These are phyloP conservation scores for Vanessa cardui DNA, from an alignment of 2,888 invertebrate species.

Conservation along the genomic window DNA sequence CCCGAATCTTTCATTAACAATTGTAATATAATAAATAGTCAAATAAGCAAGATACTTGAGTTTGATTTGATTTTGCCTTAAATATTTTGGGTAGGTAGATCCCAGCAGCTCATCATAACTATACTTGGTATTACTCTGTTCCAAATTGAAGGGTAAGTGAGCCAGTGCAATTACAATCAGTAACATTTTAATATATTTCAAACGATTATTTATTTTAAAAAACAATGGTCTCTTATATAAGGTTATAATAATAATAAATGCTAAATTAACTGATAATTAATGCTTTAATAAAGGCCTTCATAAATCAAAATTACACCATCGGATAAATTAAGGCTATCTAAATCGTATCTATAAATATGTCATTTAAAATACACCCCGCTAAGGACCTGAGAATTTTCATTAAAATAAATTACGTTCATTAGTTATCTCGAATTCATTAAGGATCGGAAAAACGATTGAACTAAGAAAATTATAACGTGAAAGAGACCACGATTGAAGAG, in stretches of 20 bases:
- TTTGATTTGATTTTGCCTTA: no score
- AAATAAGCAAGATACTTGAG: no score
- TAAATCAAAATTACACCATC: constrained; percentile 33
- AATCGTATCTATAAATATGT: constrained; percentile 30
- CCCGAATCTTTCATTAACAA: no score
- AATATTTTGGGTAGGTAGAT: no score
- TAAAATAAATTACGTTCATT: constrained; percentile 23
- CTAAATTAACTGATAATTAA: background rate
- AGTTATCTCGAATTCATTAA: constrained; percentile 20
- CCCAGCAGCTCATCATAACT: no score
- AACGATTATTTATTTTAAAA: no score
- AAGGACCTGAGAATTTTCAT: constrained; percentile 8
- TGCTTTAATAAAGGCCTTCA: constrained; percentile 15
- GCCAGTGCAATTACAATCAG: no score
- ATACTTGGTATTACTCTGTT: no score
- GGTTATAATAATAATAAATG: background rate
- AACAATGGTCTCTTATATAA: no score
- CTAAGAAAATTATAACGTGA: constrained; percentile 24
- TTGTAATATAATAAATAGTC: no score
- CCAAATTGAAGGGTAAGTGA: no score
- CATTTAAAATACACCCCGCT: constrained; percentile 12
- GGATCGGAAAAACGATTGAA: constrained; percentile 19
- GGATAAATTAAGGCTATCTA: constrained; percentile 25
- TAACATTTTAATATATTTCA: no score
- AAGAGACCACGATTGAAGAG: background rate